Conservation (phyloP, 1,140 invertebrate genomes). For the Drosophila lowei region DNA sequence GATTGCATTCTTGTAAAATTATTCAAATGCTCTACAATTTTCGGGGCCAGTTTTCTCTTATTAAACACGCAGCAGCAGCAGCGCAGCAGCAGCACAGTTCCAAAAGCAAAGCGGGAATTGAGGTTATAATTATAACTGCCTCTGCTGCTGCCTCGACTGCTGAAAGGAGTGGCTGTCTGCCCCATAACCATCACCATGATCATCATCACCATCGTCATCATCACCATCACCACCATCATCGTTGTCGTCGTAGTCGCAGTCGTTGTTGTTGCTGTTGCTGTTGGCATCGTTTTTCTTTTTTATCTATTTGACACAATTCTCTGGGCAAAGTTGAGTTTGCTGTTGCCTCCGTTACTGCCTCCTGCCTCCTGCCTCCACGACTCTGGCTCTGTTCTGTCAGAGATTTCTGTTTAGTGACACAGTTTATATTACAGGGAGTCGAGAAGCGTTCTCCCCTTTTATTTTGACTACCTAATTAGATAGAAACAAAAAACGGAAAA, state of each 20-base stretch:
- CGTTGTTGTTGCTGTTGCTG: constrained; percentile 26
- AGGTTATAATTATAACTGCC: constrained; percentile 76
- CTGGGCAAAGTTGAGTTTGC: constrained; percentile 69
- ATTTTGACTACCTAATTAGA: constrained; percentile 79
- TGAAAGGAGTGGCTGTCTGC: constrained; percentile 61
- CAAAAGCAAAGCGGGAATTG: constrained; percentile 52
- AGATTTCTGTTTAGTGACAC: constrained; percentile 79
- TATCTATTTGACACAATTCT: constrained; percentile 81
- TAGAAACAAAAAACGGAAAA: constrained; percentile 42
- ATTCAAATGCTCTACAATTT: constrained; percentile 80
- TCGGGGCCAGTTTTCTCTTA: constrained; percentile 68
- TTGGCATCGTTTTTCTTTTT: constrained; percentile 65
- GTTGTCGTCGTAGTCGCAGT: not conserved
- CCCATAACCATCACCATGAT: constrained; percentile 31
- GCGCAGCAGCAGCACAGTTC: constrained; percentile 6
- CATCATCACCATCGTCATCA: constrained; percentile 13
- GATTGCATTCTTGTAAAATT: constrained; percentile 78
- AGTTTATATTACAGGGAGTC: constrained; percentile 65
- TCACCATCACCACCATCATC: constrained; percentile 10
- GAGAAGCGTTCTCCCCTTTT: constrained; percentile 39
- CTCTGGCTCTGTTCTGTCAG: constrained; percentile 9
- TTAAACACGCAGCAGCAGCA: not conserved
- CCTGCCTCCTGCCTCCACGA: not conserved
- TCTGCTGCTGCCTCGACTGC: not conserved
- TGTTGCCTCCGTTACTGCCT: constrained; percentile 12